Base-by-base conservation (phyloP, 1,140 invertebrate species). In the Philotrypesis tridentata region DNA sequence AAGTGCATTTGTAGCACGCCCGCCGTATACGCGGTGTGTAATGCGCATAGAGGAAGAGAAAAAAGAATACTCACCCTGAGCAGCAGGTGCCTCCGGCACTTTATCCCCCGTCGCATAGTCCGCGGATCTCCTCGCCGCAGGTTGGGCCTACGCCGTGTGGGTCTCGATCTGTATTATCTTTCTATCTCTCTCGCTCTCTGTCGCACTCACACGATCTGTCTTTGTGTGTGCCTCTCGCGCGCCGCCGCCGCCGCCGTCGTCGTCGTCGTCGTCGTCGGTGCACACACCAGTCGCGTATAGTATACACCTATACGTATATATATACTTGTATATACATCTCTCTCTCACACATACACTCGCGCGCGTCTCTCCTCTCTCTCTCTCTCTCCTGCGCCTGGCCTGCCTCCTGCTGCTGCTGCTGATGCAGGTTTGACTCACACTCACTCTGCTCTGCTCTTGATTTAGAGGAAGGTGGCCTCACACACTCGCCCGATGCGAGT, bases 21-120 rank as follows among this genome's bases (percentile, higher is more conserved):
- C n/a, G n/a, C n/a, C n/a, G 48, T 55, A 37, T 37, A 37, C 17
- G 48, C 1, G 14, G 27, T 3, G 27, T 37, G 1, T 70, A 23
- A 29, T 17, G 8, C 4, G 8, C 4, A 29, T 2, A 12, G 31
- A 70, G 67, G 4, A 14, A 73, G 33, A 55, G 27, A 60, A 17
- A 71, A 48, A 65, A n/a, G 40, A 0, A 68, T 33, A 80, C 79
- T 80, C 40, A 80, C 79, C 79, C 71, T 80, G 61, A 68, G 12
- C 17, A 80, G 78, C 70, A 73, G 70, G 78, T 80, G 78, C 68
- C 70, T 61, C 14, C n/a, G 78, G 33, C 68, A 72, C 78, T 48
- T 80, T n/a, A 33, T 80, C 60, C 60, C 78, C 27, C 78, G 78
- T 80, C 33, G 78, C 78, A 80, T 80, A 73, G 61, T 65, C 43